A percentile compares a stretch with the other conserved stretches of the same genome.
These are phyloP conservation scores for Achroia grisella DNA, from an alignment of 1,140 invertebrate species.

Conservation along the genomic window DNA sequence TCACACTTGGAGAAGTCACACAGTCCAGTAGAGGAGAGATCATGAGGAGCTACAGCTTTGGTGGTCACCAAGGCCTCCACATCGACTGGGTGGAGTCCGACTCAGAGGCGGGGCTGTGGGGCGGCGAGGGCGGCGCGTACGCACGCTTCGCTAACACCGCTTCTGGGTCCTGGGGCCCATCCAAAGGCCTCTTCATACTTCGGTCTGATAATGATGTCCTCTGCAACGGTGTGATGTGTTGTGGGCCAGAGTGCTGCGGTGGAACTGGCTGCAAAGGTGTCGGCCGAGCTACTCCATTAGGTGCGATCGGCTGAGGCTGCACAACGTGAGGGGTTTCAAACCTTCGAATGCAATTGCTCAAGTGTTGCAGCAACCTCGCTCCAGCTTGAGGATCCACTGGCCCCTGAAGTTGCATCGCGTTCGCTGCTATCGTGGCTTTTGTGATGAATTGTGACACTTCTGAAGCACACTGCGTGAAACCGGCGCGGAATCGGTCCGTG, in stretches of 20 bases:
- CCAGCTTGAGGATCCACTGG: conserved; percentile 87
- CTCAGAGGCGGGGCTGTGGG: conserved; percentile 73
- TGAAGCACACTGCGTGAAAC: conserved; percentile 93
- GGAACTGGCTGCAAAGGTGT: conserved; percentile 73
- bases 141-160: conserved; percentile 45
- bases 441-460: conserved; percentile 86
- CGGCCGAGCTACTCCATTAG: conserved; percentile 45
- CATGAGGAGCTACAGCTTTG: conserved; percentile 1
- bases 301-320: conserved; percentile 47
- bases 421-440: conserved; percentile 82
- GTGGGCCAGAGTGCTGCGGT: conserved; percentile 65
- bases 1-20: conserved; percentile 53
- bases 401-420: conserved; percentile 77
- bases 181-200: conserved; percentile 48
- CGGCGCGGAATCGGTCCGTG: conserved; percentile 84
- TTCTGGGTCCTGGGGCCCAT: conserved; percentile 43
- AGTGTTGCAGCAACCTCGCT: conserved; percentile 88
- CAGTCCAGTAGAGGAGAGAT: conserved; percentile 1
- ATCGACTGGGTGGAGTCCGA: conserved; percentile 69
- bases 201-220: conserved; percentile 44
- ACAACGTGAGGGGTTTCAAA: conserved; percentile 50
- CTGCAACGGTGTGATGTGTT: conserved; percentile 27
- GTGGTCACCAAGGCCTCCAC: conserved; percentile 71
- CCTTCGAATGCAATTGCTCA: conserved; percentile 83
- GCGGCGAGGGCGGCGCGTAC: conserved; percentile 74